phyloP scores from a whole-genome alignment of 2,797 vertebrate genomes.

The Cossypha dichroa region DNA sequence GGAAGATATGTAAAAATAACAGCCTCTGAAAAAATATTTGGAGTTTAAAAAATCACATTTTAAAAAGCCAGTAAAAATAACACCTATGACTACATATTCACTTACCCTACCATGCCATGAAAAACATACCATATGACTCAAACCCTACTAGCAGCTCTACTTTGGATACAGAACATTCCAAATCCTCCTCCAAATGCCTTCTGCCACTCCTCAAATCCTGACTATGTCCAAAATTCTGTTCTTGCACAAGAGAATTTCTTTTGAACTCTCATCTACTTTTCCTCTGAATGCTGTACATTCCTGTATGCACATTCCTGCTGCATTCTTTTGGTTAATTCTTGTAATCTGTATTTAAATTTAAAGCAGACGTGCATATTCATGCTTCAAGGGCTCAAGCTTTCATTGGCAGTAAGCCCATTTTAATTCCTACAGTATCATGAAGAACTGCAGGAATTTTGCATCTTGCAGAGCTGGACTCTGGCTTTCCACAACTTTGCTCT shows the following conservation, averaged over 20 bases:
- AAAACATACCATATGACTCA: slow-evolving; percentile 32
- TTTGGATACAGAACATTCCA: neutral
- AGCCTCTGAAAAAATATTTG: slow-evolving; percentile 36
- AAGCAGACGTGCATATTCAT: neutral
- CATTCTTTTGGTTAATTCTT: slow-evolving; percentile 8
- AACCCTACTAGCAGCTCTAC: neutral
- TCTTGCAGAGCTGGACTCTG: neutral
- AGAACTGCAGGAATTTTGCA: neutral
- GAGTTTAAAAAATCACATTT: slow-evolving; percentile 31
- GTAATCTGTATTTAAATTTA: slow-evolving; percentile 27
- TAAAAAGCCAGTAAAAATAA: slow-evolving; percentile 42
- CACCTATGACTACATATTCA: slow-evolving; percentile 10
- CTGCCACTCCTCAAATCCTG: neutral
- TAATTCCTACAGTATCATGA: neutral
- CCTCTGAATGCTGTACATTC: neutral
- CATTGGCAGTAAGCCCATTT: neutral
- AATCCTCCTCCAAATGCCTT: slow-evolving; percentile 13
- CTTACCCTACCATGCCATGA: slow-evolving; percentile 4
- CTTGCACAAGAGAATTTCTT: neutral
- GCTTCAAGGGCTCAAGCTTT: neutral
- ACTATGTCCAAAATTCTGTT: neutral
- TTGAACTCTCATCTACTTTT: neutral
- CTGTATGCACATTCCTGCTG: neutral
- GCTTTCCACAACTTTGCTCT: neutral
- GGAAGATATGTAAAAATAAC: slow-evolving; percentile 16